Conservation (phyloP, 1,140 invertebrate genomes). For the Muscidifurax raptorellus region DNA sequence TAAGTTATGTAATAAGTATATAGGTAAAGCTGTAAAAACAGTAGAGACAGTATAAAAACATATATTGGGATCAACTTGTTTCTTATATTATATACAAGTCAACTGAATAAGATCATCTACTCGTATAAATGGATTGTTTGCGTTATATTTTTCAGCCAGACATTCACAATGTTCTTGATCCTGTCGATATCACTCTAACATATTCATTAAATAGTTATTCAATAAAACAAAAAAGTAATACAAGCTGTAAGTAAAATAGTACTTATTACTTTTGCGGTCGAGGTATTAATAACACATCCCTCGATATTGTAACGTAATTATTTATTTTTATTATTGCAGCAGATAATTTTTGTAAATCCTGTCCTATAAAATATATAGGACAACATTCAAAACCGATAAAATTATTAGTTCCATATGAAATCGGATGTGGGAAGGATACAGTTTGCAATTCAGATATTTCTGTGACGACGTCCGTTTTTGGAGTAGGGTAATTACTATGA, state of each 20-base stretch:
- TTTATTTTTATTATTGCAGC: neutral
- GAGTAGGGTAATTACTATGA: conserved; percentile 52
- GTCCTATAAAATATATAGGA: conserved; percentile 57
- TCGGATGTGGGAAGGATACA: conserved; percentile 68
- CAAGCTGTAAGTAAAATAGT: neutral
- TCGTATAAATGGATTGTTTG: no score
- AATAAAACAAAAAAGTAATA: neutral
- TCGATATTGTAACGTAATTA: neutral
- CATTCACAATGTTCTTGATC: neutral
- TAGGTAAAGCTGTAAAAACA: no score
- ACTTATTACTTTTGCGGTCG: no score
- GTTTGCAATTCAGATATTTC: conserved; percentile 71
- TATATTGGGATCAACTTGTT: no score
- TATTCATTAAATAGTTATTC: conserved; percentile 4
- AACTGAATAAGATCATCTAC: no score
- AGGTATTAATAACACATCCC: neutral
- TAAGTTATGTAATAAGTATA: no score
- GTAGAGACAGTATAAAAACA: no score
- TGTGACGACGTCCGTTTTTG: conserved; percentile 50
- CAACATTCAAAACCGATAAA: conserved; percentile 34
- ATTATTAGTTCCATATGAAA: conserved; percentile 68
- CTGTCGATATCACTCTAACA: conserved; percentile 14
- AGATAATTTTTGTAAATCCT: conserved; percentile 53
- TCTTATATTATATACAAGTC: no score
- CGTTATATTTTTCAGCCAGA: conserved; percentile 23